These are phyloP conservation scores for Graphium colonna DNA, from an alignment of 2,888 invertebrate genomes.

Conservation along the genomic window DNA sequence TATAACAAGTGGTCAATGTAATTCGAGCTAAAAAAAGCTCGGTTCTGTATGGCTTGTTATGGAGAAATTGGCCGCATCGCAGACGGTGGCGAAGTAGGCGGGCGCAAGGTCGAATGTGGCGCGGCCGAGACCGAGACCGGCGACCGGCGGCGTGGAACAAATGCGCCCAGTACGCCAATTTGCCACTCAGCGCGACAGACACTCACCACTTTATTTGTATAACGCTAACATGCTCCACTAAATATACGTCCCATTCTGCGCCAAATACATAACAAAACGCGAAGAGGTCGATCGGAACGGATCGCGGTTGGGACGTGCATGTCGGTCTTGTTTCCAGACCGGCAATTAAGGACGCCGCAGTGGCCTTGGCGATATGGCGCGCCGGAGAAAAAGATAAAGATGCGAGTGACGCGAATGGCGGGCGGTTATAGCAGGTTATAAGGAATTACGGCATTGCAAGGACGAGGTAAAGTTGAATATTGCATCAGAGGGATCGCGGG, in stretches of 20 bases:
- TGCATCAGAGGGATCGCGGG: constrained; percentile 72
- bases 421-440: constrained; percentile 70
- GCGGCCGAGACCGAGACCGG: constrained; percentile 40
- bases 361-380: constrained; percentile 61
- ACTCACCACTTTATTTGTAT: constrained; percentile 61
- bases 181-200: constrained; percentile 64
- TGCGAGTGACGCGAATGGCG: constrained; percentile 47
- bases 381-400: constrained; percentile 62
- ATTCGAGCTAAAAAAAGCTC: constrained; percentile 13
- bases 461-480: constrained; percentile 79
- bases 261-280: constrained; percentile 38
- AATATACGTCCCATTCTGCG: constrained; percentile 45
- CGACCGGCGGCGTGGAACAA: constrained; percentile 49
- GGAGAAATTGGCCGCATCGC: constrained; percentile 23
- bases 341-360: constrained; percentile 63
- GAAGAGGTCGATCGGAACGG: constrained; percentile 21
- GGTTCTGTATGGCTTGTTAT: constrained; percentile 12
- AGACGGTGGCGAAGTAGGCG: constrained; percentile 46
- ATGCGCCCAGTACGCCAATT: constrained; percentile 65
- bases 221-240: constrained; percentile 58
- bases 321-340: constrained; percentile 48
- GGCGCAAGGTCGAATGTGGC: constrained; percentile 57
- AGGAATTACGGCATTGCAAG: constrained; percentile 80
- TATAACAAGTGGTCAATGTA: constrained; percentile 14
- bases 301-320: constrained; percentile 25